Evolutionary conservation across 1,140 invertebrate genomes (phyloP), one percentile per base, ranked within the genome.

Genomic region (Calliphora vicina): DNA sequence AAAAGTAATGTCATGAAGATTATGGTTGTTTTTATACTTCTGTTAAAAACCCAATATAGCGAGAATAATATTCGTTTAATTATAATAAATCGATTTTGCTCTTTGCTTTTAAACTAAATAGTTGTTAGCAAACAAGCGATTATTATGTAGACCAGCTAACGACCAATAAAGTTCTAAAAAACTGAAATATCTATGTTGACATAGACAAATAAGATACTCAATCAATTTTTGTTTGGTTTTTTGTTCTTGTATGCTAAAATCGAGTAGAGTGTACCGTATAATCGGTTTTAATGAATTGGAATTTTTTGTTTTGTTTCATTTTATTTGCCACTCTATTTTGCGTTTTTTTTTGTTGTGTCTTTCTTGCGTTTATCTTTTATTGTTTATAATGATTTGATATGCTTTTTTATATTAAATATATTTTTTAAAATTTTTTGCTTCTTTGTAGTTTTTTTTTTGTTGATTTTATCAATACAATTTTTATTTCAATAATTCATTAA

Each of bases 401-500:
- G 29, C 35, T 78, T 45, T 78, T 43, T 43, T 45, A 25, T 45
- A n/a, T 78, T 43, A 35, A 35, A 35, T 6, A 35, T 35, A 35
- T 35, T 35, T 2, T 35, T 35, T 35, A 35, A n/a, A n/a, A 8
- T 35, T 35, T 35, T 35, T 35, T 35, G 35, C 35, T 35, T 35
- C 1, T 35, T n/a, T n/a, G n/a, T n/a, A n/a, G n/a, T n/a, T n/a
- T n/a, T n/a, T 35, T 35, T 35, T 35, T 35, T 35, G 10, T 8
- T 8, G 29, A 8, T 35, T 35, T 35, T 35, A 35, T 35, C 20
- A 10, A 23, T 15, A 3, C 25, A 23, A 43, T 27, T 78, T 78
- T 20, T 20, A 45, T 78, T 78, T 10, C 61, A 78, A 45, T 43
- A 78, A 78, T 20, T 43, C 74, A 78, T 78, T 78, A 78, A 78